Evolutionary conservation across 2,888 invertebrate species (phyloP).

Genomic region (Meandrusa payeni): DNA sequence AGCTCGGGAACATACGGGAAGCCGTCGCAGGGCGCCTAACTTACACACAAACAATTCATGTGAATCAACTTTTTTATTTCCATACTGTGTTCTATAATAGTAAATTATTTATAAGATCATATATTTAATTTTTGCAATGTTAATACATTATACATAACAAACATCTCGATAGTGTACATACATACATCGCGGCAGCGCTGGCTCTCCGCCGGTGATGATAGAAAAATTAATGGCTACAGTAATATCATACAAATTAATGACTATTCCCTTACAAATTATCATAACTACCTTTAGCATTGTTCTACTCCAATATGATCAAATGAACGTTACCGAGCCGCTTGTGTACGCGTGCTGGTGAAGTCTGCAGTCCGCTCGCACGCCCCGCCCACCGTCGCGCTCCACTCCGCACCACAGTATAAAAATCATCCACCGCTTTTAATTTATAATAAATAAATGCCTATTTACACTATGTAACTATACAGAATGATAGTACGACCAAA

Average conservation of each 20-base stretch:
- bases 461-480: constrained; percentile 81
- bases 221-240: constrained; percentile 78
- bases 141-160: constrained; percentile 81
- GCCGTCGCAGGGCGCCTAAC: constrained; percentile 48
- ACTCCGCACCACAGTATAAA: constrained; percentile 76
- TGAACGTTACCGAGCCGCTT: constrained; percentile 65
- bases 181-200: constrained; percentile 56
- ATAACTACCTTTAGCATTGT: constrained; percentile 77
- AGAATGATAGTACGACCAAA: constrained; percentile 78
- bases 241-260: constrained; percentile 82
- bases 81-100: constrained; percentile 80
- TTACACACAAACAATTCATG: constrained; percentile 73
- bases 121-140: constrained; percentile 78
- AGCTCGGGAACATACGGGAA: constrained; percentile 33
- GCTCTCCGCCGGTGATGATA: constrained; percentile 62
- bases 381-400: constrained; percentile 63
- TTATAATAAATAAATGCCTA: constrained; percentile 82
- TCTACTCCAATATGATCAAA: constrained; percentile 75
- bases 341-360: constrained; percentile 61
- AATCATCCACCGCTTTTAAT: constrained; percentile 76
- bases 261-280: constrained; percentile 80
- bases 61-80: constrained; percentile 79
- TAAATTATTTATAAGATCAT: constrained; percentile 80
- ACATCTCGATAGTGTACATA: constrained; percentile 77
- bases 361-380: constrained; percentile 66